Evolutionary conservation across 2,113 vertebrate species (phyloP).

Genomic region (Panthera leo): DNA sequence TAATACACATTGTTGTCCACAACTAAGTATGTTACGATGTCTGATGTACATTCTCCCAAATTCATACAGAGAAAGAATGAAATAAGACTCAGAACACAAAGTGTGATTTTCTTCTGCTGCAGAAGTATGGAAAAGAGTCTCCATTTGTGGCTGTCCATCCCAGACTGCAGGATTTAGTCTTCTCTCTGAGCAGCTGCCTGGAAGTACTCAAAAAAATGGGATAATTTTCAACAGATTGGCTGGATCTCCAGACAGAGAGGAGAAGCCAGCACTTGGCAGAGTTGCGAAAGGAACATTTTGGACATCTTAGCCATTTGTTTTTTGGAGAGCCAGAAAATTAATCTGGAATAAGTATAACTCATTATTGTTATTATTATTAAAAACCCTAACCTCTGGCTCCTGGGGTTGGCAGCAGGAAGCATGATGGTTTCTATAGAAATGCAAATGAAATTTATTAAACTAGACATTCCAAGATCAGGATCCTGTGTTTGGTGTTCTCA

Average conservation of each 20-base stretch:
- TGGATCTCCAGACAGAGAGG: slow-evolving; percentile 48
- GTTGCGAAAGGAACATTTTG: slow-evolving; percentile 64
- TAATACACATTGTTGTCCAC: slow-evolving; percentile 1
- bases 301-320: slow-evolving; percentile 69
- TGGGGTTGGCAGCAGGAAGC: slow-evolving; percentile 40
- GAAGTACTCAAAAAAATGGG: slow-evolving; percentile 30
- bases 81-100: neutral
- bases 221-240: slow-evolving; percentile 62
- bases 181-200: slow-evolving; percentile 44
- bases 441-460: slow-evolving; percentile 68
- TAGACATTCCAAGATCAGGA: slow-evolving; percentile 45
- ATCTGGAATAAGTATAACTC: slow-evolving; percentile 69
- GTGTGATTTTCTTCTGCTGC: neutral
- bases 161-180: slow-evolving; percentile 27
- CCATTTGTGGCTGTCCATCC: neutral
- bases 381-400: slow-evolving; percentile 64
- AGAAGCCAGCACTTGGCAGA: slow-evolving; percentile 66
- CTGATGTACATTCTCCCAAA: neutral
- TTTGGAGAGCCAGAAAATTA: slow-evolving; percentile 70
- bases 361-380: slow-evolving; percentile 72
- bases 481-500: slow-evolving; percentile 53
- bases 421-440: slow-evolving; percentile 55
- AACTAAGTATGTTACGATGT: neutral
- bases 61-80: slow-evolving; percentile 31
- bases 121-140: slow-evolving; percentile 7